These are phyloP conservation scores for Drosophila oshimai DNA, from an alignment of 1,140 invertebrate species.

Conservation along the genomic window DNA sequence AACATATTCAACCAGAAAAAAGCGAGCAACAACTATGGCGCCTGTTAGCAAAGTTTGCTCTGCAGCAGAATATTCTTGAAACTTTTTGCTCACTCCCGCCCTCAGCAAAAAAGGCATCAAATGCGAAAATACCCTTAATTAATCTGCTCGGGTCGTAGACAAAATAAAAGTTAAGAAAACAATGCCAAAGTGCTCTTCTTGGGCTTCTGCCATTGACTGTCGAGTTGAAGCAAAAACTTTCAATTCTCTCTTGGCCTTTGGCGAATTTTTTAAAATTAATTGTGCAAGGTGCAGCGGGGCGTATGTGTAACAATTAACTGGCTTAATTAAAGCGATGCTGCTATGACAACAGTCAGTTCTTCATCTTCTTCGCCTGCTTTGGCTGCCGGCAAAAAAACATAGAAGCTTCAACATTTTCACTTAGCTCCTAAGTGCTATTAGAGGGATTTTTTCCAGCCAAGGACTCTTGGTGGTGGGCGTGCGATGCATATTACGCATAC, in stretches of 20 bases:
- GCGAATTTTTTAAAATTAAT: constrained; percentile 39
- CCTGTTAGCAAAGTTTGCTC: constrained; percentile 16
- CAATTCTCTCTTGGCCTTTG: constrained; percentile 2
- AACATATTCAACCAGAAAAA: constrained; percentile 19
- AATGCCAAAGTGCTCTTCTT: constrained; percentile 12
- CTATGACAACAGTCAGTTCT: constrained; percentile 11
- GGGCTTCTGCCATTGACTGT: constrained; percentile 9
- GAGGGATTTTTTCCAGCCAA: constrained; percentile 35
- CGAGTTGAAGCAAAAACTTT: constrained; percentile 12
- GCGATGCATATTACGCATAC: constrained; percentile 47
- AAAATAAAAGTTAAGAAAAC: constrained; percentile 26
- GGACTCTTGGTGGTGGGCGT: constrained; percentile 25
- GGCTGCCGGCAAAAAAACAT: neutral
- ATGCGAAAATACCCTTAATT: constrained; percentile 58
- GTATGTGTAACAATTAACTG: constrained; percentile 67
- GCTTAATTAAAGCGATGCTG: constrained; percentile 54
- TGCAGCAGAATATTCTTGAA: constrained; percentile 8
- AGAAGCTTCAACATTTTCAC: constrained; percentile 12
- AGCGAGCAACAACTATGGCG: constrained; percentile 17
- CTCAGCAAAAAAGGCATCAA: neutral
- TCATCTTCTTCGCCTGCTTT: neutral
- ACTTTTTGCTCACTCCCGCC: constrained; percentile 11
- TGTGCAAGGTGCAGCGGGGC: constrained; percentile 55
- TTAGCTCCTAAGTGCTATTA: constrained; percentile 39
- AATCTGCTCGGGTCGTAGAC: constrained; percentile 41